These are phyloP conservation scores for Phoxinus phoxinus DNA, from an alignment of 2,113 vertebrate species.

Conservation along the genomic window DNA sequence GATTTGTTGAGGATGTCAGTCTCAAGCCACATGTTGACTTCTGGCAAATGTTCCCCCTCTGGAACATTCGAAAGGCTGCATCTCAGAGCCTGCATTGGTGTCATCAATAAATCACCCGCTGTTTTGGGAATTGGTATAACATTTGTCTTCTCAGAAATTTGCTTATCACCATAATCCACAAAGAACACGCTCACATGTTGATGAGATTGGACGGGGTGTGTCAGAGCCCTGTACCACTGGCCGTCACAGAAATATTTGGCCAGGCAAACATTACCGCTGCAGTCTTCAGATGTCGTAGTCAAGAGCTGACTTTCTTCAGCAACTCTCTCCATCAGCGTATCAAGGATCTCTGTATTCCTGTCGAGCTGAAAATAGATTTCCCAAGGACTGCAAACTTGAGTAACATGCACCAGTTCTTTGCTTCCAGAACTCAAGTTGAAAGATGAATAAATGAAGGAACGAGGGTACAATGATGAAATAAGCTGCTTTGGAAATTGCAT, in stretches of 20 bases:
- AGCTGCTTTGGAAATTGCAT: slow-evolving; percentile 57
- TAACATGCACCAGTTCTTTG: slow-evolving; percentile 82
- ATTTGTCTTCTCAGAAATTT: slow-evolving; percentile 75
- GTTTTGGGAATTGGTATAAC: slow-evolving; percentile 79
- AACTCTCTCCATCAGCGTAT: slow-evolving; percentile 74
- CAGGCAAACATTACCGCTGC: slow-evolving; percentile 74
- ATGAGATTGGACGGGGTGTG: slow-evolving; percentile 68
- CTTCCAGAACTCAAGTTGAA: slow-evolving; percentile 79
- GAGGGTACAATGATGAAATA: slow-evolving; percentile 65
- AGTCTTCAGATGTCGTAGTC: slow-evolving; percentile 5
- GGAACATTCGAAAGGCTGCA: slow-evolving; percentile 78
- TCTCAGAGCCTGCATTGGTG: slow-evolving; percentile 88
- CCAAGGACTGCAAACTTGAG: slow-evolving; percentile 79
- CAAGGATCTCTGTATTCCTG: slow-evolving; percentile 77
- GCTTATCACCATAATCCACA: slow-evolving; percentile 90
- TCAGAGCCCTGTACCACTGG: slow-evolving; percentile 82
- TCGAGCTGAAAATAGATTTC: slow-evolving; percentile 89
- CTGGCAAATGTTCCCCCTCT: slow-evolving; percentile 67
- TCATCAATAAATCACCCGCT: slow-evolving; percentile 80
- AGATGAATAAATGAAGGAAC: slow-evolving; percentile 84
- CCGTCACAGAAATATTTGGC: slow-evolving; percentile 84
- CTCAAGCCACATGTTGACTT: slow-evolving; percentile 82
- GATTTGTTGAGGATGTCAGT: slow-evolving; percentile 73
- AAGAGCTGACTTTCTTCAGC: slow-evolving; percentile 64
- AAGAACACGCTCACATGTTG: slow-evolving; percentile 79